Evolutionary conservation across 2,888 invertebrate genomes (phyloP).

Genomic region (Odontocerum albicorne): DNA sequence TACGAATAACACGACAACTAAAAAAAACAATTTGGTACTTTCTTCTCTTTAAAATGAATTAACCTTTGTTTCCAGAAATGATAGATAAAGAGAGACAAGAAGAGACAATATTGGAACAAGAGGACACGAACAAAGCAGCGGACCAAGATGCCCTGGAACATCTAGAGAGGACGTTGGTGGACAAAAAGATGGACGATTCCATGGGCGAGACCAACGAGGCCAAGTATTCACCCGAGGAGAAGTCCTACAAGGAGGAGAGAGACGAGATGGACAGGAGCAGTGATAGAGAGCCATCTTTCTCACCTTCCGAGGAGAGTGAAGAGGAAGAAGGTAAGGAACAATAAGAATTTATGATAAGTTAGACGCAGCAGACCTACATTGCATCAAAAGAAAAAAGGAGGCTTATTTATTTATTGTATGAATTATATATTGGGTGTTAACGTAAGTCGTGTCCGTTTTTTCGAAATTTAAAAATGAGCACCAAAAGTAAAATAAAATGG

Average conservation of each 20-base stretch:
- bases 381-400: too few relatives aligned
- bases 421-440: too few relatives aligned
- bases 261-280: constrained; percentile 64
- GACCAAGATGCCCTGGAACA: constrained; percentile 44
- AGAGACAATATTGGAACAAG: constrained; percentile 28
- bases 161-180: constrained; percentile 15
- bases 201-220: constrained; percentile 63
- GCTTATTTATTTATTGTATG: too few relatives aligned
- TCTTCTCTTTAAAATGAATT: too few relatives aligned
- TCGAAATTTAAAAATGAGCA: too few relatives aligned
- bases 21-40: too few relatives aligned
- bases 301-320: constrained; percentile 57
- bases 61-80: constrained; percentile 18
- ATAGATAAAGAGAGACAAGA: constrained; percentile 31
- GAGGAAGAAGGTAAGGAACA: constrained; percentile 55
- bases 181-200: constrained; percentile 33
- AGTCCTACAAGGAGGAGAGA: constrained; percentile 63
- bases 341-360: too few relatives aligned
- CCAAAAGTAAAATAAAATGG: too few relatives aligned
- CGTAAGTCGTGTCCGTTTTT: too few relatives aligned
- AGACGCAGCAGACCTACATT: too few relatives aligned
- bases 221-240: constrained; percentile 81
- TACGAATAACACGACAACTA: not conserved
- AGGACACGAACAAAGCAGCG: constrained; percentile 30
- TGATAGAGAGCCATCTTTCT: constrained; percentile 56